phyloP scores from a whole-genome alignment of 2,797 vertebrate genomes.

The Geotrypetes seraphini region DNA sequence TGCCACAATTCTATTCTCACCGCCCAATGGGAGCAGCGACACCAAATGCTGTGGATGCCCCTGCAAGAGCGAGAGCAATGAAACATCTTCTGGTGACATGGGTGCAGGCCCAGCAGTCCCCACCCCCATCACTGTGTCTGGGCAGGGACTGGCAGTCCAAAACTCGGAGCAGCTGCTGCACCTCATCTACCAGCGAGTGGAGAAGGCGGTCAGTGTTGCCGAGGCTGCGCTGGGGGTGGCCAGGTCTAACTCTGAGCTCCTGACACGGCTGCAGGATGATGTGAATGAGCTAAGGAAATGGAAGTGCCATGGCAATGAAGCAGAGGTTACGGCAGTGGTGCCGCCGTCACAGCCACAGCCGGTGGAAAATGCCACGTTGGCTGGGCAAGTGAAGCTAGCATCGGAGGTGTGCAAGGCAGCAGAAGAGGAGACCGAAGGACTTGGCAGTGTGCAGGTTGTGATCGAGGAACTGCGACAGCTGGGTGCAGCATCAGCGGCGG shows the following conservation, averaged over 20 bases:
- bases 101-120: slow-evolving; percentile 1
- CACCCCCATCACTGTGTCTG: slow-evolving; percentile 38
- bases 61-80: slow-evolving; percentile 30
- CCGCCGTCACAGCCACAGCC: slow-evolving; percentile 12
- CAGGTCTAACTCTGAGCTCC: slow-evolving; percentile 37
- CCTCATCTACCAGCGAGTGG: slow-evolving; percentile 48
- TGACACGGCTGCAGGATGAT: slow-evolving; percentile 41
- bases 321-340: not conserved
- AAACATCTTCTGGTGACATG: no score
- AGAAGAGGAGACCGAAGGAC: slow-evolving; percentile 31
- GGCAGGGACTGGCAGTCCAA: slow-evolving; percentile 34
- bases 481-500: slow-evolving; percentile 27
- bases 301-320: not conserved
- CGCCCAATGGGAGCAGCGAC: slow-evolving; percentile 28
- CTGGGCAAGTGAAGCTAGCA: not conserved
- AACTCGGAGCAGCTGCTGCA: slow-evolving; percentile 49
- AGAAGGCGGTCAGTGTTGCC: slow-evolving; percentile 42
- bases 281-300: slow-evolving; percentile 25
- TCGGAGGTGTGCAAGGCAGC: slow-evolving; percentile 9
- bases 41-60: slow-evolving; percentile 34
- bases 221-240: slow-evolving; percentile 40
- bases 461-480: slow-evolving; percentile 45
- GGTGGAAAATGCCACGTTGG: slow-evolving; percentile 21
- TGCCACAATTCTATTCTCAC: slow-evolving; percentile 53
- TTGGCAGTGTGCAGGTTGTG: slow-evolving; percentile 43